These are phyloP conservation scores for Hypsopygia costalis DNA, from an alignment of 2,888 invertebrate genomes.

Conservation along the genomic window DNA sequence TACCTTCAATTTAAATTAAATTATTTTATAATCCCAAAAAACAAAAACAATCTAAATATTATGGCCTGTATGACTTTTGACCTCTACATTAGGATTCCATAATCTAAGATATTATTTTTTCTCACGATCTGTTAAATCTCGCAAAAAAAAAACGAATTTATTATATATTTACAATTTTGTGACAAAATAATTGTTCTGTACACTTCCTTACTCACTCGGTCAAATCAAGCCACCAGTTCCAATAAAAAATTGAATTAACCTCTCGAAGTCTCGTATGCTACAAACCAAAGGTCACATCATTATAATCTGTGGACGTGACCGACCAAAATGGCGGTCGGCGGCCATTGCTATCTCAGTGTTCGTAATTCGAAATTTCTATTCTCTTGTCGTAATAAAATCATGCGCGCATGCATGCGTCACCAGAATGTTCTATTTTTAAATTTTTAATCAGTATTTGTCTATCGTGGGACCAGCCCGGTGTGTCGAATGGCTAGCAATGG, in stretches of 20 bases:
- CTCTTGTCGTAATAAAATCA: conserved; percentile 71
- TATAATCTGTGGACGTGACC: conserved; percentile 73
- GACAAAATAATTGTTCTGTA: conserved; percentile 7
- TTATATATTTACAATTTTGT: too few species aligned
- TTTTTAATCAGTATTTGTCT: conserved; percentile 24
- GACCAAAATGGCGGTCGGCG: conserved; percentile 46
- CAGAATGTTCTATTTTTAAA: conserved; percentile 38
- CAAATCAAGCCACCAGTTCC: conserved; percentile 58
- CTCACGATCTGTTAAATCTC: too few species aligned
- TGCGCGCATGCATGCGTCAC: conserved; percentile 55
- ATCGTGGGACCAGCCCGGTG: too few species aligned
- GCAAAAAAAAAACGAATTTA: too few species aligned
- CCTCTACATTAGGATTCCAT: too few species aligned
- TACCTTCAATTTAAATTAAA: too few species aligned
- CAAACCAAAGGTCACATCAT: conserved; percentile 71
- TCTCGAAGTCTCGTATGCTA: conserved; percentile 51
- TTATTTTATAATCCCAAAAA: too few species aligned
- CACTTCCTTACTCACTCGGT: conserved; percentile 23
- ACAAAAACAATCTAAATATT: too few species aligned
- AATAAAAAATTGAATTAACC: conserved; percentile 68
- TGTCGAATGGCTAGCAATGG: too few species aligned
- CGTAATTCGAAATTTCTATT: conserved; percentile 72
- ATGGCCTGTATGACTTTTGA: too few species aligned
- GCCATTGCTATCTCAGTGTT: conserved; percentile 23
- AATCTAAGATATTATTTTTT: too few species aligned